Evolutionary conservation across 1,140 invertebrate species (phyloP).

Genomic region (Euglossa dilemma): DNA sequence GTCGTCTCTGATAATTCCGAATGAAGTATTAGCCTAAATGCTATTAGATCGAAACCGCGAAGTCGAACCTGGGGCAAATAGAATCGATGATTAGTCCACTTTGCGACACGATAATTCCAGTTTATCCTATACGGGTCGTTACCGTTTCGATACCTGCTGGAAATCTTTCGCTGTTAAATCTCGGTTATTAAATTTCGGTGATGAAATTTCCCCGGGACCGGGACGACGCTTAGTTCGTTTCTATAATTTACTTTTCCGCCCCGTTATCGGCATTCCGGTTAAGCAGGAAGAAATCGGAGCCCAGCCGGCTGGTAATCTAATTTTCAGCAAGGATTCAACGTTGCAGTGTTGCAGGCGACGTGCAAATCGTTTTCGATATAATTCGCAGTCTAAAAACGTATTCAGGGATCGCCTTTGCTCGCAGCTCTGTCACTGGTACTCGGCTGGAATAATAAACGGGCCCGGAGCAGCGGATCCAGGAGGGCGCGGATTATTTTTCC

Average conservation of each 20-base stretch:
- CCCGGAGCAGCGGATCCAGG: conserved; percentile 32
- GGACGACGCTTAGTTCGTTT: background rate
- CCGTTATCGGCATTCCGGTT: background rate
- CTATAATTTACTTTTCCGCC: background rate
- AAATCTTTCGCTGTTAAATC: no score
- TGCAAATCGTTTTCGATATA: conserved; percentile 27
- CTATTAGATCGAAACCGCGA: no score
- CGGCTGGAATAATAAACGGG: conserved; percentile 67
- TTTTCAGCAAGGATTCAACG: conserved; percentile 14
- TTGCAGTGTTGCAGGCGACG: conserved; percentile 33
- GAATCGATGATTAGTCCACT: no score
- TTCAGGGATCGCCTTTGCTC: conserved; percentile 57
- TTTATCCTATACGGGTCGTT: no score
- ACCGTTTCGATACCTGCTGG: background rate
- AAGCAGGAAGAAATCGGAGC: background rate
- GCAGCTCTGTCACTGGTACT: conserved; percentile 44
- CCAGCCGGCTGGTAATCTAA: conserved; percentile 19
- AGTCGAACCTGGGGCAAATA: no score
- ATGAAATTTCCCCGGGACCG: background rate
- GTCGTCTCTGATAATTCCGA: no score
- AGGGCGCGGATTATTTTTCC: conserved; percentile 63
- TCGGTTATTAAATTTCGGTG: no score
- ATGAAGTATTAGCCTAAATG: no score
- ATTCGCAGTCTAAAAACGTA: conserved; percentile 54
- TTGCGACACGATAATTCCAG: no score